phyloP scores from a whole-genome alignment of 2,888 invertebrate species.

The Hetaerina titia region DNA sequence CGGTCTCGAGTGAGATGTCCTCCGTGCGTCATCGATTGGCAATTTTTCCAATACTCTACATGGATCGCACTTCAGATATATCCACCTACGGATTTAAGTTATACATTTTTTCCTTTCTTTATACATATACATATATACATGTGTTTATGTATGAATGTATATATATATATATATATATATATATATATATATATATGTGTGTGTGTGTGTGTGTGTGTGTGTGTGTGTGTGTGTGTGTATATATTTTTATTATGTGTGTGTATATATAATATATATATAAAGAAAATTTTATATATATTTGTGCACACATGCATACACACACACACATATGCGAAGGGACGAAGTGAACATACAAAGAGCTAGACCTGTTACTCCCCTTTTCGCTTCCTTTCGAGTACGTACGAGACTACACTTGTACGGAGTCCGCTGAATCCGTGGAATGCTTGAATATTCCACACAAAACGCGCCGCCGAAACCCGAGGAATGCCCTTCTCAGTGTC shows the following conservation, averaged over 20 bases:
- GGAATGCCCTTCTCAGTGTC: not conserved
- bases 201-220: no score
- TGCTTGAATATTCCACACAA: not conserved
- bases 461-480: constrained; percentile 25
- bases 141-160: no score
- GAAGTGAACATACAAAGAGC: not conserved
- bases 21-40: not conserved
- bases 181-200: no score
- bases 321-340: not conserved
- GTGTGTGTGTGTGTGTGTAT: no score
- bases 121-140: no score
- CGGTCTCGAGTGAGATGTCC: no score
- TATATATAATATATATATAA: no score
- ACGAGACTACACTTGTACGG: not conserved
- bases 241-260: no score
- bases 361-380: not conserved
- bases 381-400: not conserved
- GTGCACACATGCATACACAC: not conserved
- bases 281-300: no score
- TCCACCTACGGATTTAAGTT: not conserved
- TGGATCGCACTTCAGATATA: not conserved
- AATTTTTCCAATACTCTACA: not conserved
- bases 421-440: constrained; percentile 1
- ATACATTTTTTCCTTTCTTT: not conserved
- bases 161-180: no score